A percentile compares a stretch with the other conserved stretches of the same genome.
These are phyloP conservation scores for Pempheris klunzingeri DNA, from an alignment of 2,797 vertebrate genomes.

Conservation along the genomic window DNA sequence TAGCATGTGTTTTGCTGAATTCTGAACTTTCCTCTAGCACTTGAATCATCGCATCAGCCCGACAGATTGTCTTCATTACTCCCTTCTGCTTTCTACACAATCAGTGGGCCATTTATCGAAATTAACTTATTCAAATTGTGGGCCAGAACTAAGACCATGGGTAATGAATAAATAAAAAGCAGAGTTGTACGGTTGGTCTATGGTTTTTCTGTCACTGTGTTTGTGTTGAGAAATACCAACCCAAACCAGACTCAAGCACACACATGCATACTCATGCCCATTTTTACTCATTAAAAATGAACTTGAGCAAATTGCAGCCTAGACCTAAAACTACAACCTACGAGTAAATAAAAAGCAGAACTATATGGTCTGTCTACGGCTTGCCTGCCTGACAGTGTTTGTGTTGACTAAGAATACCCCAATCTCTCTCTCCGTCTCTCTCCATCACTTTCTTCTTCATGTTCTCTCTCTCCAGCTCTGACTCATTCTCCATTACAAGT, in stretches of 20 bases:
- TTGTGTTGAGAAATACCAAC: conserved; percentile 56
- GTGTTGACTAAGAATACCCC: conserved; percentile 52
- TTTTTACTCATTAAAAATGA: conserved; percentile 61
- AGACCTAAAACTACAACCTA: conserved; percentile 35
- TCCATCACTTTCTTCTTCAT: conserved; percentile 46
- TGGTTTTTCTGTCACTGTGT: conserved; percentile 57
- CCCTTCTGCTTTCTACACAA: conserved; percentile 49
- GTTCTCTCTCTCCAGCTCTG: conserved; percentile 66
- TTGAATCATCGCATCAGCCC: conserved; percentile 60
- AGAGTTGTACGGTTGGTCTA: conserved; percentile 39
- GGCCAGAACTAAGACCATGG: conserved; percentile 32
- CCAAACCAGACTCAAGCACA: conserved; percentile 39
- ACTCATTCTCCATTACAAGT: conserved; percentile 79
- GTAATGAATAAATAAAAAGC: conserved; percentile 62
- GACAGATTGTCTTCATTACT: conserved; percentile 51
- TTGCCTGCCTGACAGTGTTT: conserved; percentile 52
- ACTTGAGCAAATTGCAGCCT: conserved; percentile 46
- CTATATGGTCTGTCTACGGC: conserved; percentile 43
- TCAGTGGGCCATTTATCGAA: conserved; percentile 56
- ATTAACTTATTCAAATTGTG: conserved; percentile 56
- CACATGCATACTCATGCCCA: conserved; percentile 11
- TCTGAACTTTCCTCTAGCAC: conserved; percentile 66
- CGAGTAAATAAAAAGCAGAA: conserved; percentile 68
- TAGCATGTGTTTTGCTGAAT: conserved; percentile 69
- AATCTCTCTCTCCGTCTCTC: conserved; percentile 31